These are phyloP conservation scores for Pitangus sulphuratus DNA, from an alignment of 2,797 vertebrate genomes.

Conservation along the genomic window DNA sequence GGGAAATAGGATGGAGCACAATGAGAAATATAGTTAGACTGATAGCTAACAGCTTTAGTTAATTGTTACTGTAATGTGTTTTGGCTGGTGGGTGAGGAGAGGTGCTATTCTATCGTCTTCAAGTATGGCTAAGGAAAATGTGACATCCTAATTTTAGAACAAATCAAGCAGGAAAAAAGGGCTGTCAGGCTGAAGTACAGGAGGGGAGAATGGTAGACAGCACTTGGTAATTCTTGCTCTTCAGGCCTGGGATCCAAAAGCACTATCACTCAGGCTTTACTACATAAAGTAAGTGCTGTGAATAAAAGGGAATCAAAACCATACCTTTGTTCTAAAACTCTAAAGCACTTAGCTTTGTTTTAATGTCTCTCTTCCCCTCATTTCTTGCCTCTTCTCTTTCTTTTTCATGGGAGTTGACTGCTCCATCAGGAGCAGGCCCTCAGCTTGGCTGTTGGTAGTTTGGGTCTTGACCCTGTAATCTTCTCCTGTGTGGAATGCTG, in stretches of 20 bases:
- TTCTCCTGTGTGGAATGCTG: not conserved
- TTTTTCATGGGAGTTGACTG: not conserved
- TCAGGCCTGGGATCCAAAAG: not conserved
- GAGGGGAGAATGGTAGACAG: not conserved
- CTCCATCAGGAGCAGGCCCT: not conserved
- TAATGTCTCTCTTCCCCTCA: not conserved
- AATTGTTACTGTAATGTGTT: slow-evolving; percentile 2
- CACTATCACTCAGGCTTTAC: not conserved
- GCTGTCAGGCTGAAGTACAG: not conserved
- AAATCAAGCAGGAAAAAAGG: not conserved
- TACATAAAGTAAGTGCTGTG: not conserved
- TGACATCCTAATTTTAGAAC: not conserved
- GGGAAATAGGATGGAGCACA: not conserved
- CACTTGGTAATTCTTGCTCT: not conserved
- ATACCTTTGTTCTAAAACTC: not conserved
- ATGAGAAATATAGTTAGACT: not conserved
- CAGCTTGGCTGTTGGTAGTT: not conserved
- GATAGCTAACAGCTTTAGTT: slow-evolving; percentile 5
- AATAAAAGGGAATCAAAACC: not conserved
- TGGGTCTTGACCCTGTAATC: not conserved
- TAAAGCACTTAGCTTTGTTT: not conserved
- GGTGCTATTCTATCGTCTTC: not conserved
- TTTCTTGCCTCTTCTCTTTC: not conserved
- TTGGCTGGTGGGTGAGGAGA: not conserved
- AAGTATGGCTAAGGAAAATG: not conserved